Base-by-base conservation (phyloP, 2,888 invertebrate species). In the Andrena trimmerana region DNA sequence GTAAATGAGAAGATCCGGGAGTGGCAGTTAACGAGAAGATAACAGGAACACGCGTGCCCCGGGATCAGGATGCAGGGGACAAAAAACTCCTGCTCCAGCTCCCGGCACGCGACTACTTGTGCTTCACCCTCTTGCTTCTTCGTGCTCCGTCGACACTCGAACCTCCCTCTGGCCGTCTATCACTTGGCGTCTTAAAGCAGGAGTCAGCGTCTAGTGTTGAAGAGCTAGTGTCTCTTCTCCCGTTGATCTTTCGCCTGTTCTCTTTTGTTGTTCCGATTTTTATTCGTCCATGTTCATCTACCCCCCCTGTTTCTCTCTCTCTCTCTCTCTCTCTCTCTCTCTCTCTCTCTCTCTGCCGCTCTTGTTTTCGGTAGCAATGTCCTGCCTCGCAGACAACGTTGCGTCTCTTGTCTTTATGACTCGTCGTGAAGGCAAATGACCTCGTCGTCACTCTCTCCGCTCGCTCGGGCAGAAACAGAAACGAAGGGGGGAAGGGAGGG, bases 71-170 rank as follows among this genome's bases (percentile, higher is more conserved):
- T 54, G 69, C 68, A 42, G 72, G 31, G 33, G 60, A 65, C 29
- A 60, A 82, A 68, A 72, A 84, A 24, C 66, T 54, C 54, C 70
- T 54, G 59, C 65, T 63, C 31, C 70, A 70, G 77, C 54, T 62
- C 54, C 27, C 68, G 81, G 80, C 81, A 87, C 87, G 86, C 88
- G 87, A 87, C 87, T 74, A 16, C 63, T 75, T 8, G n/a, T 31
- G 20, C 63, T 62, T 52, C 48, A 62, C 31, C 42, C 50, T 27
- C 33, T 20, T 13, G 42, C 29, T 27, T 31, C 52, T 27, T 29
- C 33, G n/a, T 10, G 7, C 42, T 20, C 33, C 27, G 29, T 68
- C 57, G 36, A 42, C 42, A 16, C 16, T 50, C 65, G 20, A 71
- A 42, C 66, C 57, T 10, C 54, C 16, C 20, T 3, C 50, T 2